Conservation (phyloP, 2,113 vertebrate species). For the Hippocampus abdominalis region DNA sequence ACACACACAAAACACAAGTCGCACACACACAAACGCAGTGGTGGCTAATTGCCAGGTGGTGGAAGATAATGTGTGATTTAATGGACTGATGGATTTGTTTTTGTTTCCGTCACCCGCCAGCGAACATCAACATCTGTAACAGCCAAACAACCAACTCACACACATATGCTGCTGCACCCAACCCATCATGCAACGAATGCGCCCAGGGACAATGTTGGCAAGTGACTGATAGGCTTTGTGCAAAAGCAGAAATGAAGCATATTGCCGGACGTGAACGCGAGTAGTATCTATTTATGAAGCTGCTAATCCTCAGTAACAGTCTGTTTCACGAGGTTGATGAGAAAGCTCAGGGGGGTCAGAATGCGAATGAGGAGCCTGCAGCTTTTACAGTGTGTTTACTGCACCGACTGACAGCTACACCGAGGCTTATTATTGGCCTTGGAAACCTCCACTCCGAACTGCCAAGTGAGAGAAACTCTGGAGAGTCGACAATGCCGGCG, state of each 20-base stretch:
- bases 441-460: constrained; percentile 51
- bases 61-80: constrained; percentile 73
- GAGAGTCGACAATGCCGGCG: constrained; percentile 46
- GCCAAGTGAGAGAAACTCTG: constrained; percentile 54
- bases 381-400: constrained; percentile 69
- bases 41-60: constrained; percentile 72
- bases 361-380: constrained; percentile 48
- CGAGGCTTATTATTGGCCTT: constrained; percentile 63
- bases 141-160: constrained; percentile 29
- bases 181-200: constrained; percentile 16
- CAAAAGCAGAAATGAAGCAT: constrained; percentile 9
- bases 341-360: constrained; percentile 50
- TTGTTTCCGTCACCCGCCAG: constrained; percentile 66
- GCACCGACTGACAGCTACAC: constrained; percentile 61
- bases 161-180: constrained; percentile 4
- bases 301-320: constrained; percentile 48
- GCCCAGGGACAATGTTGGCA: constrained; percentile 48
- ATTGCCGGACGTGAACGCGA: constrained; percentile 1
- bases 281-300: neutral
- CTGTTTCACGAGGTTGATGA: constrained; percentile 60
- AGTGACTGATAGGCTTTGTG: constrained; percentile 48
- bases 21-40: constrained; percentile 29
- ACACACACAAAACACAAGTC: constrained; percentile 20
- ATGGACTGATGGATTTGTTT: constrained; percentile 70
- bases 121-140: constrained; percentile 67